Evolutionary conservation across 2,113 vertebrate species (phyloP).

Genomic region (Rhinichthys klamathensis): DNA sequence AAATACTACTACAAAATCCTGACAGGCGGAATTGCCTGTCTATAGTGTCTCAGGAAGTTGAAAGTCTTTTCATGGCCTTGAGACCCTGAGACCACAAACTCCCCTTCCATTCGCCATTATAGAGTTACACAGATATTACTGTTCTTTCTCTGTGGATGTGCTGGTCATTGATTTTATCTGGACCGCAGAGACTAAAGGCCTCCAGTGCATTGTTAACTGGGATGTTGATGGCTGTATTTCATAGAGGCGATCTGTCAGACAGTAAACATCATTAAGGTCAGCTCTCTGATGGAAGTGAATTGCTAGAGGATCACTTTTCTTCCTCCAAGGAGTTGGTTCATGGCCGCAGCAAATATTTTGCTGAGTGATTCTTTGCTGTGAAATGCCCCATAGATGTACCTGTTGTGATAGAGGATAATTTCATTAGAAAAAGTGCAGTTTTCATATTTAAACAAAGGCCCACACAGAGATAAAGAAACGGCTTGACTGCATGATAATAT

Average conservation of each 20-base stretch:
- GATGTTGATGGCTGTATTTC: constrained; percentile 35
- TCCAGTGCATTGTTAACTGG: constrained; percentile 36
- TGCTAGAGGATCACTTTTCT: background rate
- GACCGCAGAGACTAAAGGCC: constrained; percentile 24
- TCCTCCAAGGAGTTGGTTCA: background rate
- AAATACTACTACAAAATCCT: constrained; percentile 24
- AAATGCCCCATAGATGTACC: constrained; percentile 27
- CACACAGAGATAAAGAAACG: constrained; percentile 45
- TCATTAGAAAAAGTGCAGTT: constrained; percentile 50
- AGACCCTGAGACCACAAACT: constrained; percentile 2
- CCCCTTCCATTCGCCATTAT: background rate
- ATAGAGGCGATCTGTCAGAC: constrained; percentile 42
- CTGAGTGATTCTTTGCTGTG: constrained; percentile 5
- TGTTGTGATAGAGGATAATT: constrained; percentile 45
- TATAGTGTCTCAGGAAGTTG: constrained; percentile 10
- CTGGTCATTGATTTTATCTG: constrained; percentile 40
- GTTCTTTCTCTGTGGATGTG: constrained; percentile 26
- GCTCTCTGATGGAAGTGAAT: constrained; percentile 42
- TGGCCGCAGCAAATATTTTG: constrained; percentile 14
- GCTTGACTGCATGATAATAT: constrained; percentile 50
- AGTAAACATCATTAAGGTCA: constrained; percentile 50
- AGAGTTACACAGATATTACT: constrained; percentile 21
- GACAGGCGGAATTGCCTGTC: constrained; percentile 33
- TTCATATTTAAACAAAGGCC: constrained; percentile 53
- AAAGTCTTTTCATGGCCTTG: constrained; percentile 28